Percentiles rank a stretch among this genome's conserved stretches.
phyloP scores from a whole-genome alignment of 2,797 vertebrate species.

The Sebastes kiyomatsui region DNA sequence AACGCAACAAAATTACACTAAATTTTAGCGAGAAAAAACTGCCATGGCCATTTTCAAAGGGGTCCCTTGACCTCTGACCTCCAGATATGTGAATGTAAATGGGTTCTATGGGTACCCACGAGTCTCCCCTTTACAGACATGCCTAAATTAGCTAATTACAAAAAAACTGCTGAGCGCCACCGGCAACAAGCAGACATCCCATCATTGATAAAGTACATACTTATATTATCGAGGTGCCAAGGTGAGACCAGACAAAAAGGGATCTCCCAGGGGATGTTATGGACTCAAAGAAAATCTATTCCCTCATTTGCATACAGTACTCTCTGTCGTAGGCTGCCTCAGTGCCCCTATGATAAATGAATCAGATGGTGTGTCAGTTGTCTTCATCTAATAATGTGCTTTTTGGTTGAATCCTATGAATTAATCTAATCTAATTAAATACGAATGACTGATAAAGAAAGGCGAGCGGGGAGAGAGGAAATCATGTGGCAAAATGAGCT shows the following conservation, averaged over 20 bases:
- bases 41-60: too few species aligned
- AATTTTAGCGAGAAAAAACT: too few species aligned
- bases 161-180: background rate
- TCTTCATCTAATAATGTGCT: slow-evolving; percentile 36
- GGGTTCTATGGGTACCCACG: too few species aligned
- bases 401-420: slow-evolving; percentile 43
- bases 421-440: slow-evolving; percentile 53
- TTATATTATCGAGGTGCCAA: background rate
- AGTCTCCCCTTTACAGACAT: too few species aligned
- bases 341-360: slow-evolving; percentile 37
- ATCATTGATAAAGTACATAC: background rate
- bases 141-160: too few species aligned
- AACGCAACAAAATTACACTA: too few species aligned
- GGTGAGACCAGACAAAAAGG: background rate
- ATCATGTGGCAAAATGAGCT: slow-evolving; percentile 42
- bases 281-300: background rate
- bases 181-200: background rate
- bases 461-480: background rate
- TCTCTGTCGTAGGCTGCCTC: slow-evolving; percentile 9
- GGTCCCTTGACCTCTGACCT: too few species aligned
- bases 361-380: slow-evolving; percentile 43
- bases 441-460: slow-evolving; percentile 20
- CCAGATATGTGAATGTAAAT: too few species aligned
- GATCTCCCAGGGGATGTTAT: background rate
- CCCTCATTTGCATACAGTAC: slow-evolving; percentile 26